Evolutionary conservation across 2,797 vertebrate species (phyloP).

Genomic region (Xenops minutus): DNA sequence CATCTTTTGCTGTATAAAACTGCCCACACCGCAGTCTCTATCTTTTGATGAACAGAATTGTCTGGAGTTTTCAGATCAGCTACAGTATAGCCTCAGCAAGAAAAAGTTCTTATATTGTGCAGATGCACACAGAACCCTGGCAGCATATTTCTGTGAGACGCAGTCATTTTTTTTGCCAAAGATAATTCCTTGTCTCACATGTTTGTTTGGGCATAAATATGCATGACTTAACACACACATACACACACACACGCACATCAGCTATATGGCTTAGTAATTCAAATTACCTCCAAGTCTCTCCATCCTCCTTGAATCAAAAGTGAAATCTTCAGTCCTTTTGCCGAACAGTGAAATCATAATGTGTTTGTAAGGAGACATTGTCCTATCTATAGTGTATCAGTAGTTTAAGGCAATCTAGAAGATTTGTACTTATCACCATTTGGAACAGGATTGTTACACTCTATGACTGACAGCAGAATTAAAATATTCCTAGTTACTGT

Average conservation of each 20-base stretch:
- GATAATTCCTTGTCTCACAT: neutral
- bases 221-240: neutral
- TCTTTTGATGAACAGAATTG: neutral
- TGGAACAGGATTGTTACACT: slow-evolving; percentile 62
- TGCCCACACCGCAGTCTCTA: neutral
- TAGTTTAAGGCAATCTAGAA: slow-evolving; percentile 68
- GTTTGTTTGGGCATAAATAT: neutral
- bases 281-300: slow-evolving; percentile 17
- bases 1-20: neutral
- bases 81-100: neutral
- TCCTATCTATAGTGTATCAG: slow-evolving; percentile 10
- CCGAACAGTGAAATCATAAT: slow-evolving; percentile 6
- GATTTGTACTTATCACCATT: slow-evolving; percentile 65
- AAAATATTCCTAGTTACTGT: slow-evolving; percentile 28
- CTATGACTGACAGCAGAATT: slow-evolving; percentile 59
- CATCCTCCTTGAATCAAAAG: slow-evolving; percentile 28
- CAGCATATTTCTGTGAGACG: neutral
- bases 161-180: neutral
- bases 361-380: neutral
- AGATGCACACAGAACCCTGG: neutral
- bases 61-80: neutral
- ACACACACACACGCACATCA: neutral
- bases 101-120: neutral
- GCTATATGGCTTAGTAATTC: slow-evolving; percentile 4
- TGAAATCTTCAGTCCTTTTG: slow-evolving; percentile 40